Evolutionary conservation across 2,888 invertebrate genomes (phyloP), one percentile per base, ranked within the genome.

Genomic region (Cynaeus angustus): DNA sequence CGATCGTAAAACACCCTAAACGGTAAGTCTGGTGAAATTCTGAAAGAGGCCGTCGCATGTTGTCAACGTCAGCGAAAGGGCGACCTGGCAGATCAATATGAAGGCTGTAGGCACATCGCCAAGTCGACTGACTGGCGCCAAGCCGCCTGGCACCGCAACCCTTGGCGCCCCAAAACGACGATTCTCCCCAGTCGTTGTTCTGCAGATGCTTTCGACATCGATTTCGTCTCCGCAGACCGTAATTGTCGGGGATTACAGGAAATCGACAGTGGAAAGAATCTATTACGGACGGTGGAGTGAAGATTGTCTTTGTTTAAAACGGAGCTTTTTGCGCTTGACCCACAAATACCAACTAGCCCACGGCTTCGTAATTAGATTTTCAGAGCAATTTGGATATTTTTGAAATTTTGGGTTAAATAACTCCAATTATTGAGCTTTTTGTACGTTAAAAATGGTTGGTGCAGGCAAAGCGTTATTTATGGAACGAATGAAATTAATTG

Each of bases 91-190:
- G 72, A 76, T 75, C 74, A 73, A 75, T 74, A 75, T 68, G 59
- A 62, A 69, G 58, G 66, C 67, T 73, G 72, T 73, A 77, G 74
- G 77, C 75, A 75, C 75, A 74, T 74, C 76, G 75, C 75, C 76
- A 78, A 75, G 74, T 74, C 78, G 76, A 48, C 78, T 72, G 66
- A 52, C 71, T 72, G 77, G 76, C 78, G 75, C 77, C 79, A 70
- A 74, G 71, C 38, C 73, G 76, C 74, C 74, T 77, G 78, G 77
- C 78, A 73, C 76, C 75, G 72, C 62, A 62, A 72, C 73, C 68
- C 58, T 72, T 68, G 73, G 58, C 70, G 66, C 62, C 70, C 59
- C 21, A 37, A 38, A 48, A 53, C 58, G 43, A 37, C 26, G 13
- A 43, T 58, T 28, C 41, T 10, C 55, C 58, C 45, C 58, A 33